These are phyloP conservation scores for Cyprinodon variegatus DNA, from an alignment of 2,113 vertebrate species.

Conservation along the genomic window DNA sequence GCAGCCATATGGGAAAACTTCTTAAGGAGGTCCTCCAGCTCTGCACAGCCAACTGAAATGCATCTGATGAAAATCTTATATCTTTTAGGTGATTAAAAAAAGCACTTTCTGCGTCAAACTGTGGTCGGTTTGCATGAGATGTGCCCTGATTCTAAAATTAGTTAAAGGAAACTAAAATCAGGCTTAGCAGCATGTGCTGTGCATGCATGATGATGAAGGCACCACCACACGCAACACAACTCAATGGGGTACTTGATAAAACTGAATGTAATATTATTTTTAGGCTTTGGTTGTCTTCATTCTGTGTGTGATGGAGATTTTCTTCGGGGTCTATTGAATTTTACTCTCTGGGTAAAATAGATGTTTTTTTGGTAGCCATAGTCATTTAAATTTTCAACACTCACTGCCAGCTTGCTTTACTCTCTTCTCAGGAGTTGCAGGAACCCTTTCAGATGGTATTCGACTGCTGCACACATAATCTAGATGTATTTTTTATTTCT, in stretches of 20 bases:
- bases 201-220: background rate
- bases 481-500: background rate
- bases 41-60: background rate
- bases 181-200: background rate
- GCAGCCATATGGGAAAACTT: slow-evolving; percentile 9
- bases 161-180: background rate
- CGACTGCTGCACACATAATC: background rate
- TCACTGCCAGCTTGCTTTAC: background rate
- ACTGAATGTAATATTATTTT: background rate
- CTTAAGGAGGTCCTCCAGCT: background rate
- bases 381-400: background rate
- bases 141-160: background rate
- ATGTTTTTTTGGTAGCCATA: background rate
- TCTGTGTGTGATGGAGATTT: background rate
- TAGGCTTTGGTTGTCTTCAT: background rate
- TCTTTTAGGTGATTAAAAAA: background rate
- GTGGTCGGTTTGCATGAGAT: slow-evolving; percentile 5
- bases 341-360: background rate
- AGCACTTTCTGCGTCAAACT: background rate
- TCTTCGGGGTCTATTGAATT: background rate
- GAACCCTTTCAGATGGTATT: background rate
- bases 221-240: background rate
- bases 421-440: background rate
- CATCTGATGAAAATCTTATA: background rate
- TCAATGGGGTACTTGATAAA: fast-evolving